Conservation (phyloP, 2,113 vertebrate genomes). For the Oplegnathus fasciatus region DNA sequence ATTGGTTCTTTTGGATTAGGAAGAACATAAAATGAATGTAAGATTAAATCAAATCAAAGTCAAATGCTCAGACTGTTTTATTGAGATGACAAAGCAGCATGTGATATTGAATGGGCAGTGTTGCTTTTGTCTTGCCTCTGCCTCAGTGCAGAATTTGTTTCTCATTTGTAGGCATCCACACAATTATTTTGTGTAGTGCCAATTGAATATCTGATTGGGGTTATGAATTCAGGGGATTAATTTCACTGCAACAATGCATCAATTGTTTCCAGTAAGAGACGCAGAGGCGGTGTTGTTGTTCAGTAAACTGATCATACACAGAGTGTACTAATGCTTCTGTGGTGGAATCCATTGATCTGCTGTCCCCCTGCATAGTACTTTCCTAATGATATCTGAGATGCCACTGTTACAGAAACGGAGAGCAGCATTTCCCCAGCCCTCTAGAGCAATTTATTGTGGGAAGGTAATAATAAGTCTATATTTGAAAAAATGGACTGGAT, state of each 20-base stretch:
- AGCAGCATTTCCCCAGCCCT: constrained; percentile 71
- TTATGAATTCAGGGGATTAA: constrained; percentile 94
- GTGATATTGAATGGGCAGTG: constrained; percentile 46
- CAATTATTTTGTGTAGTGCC: constrained; percentile 88
- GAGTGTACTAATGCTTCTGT: constrained; percentile 86
- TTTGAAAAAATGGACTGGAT: constrained; percentile 81
- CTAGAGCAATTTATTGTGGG: constrained; percentile 87
- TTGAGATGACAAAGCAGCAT: constrained; percentile 65
- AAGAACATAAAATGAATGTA: constrained; percentile 1
- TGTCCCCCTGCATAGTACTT: constrained; percentile 84
- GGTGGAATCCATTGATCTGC: constrained; percentile 89
- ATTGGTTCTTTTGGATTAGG: constrained; percentile 11
- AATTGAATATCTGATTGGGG: constrained; percentile 90
- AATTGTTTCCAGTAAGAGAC: constrained; percentile 91
- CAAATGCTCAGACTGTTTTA: constrained; percentile 49
- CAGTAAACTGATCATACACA: constrained; percentile 91
- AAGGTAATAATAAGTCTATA: constrained; percentile 87
- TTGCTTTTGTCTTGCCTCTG: constrained; percentile 31
- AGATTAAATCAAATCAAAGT: constrained; percentile 53
- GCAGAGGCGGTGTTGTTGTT: constrained; percentile 83
- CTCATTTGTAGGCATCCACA: constrained; percentile 83
- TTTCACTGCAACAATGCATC: constrained; percentile 92
- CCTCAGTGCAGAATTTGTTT: constrained; percentile 61
- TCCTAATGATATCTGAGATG: constrained; percentile 90
- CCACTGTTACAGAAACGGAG: constrained; percentile 83